phyloP scores from a whole-genome alignment of 1,140 invertebrate species.

The Dufourea novaeangliae region DNA sequence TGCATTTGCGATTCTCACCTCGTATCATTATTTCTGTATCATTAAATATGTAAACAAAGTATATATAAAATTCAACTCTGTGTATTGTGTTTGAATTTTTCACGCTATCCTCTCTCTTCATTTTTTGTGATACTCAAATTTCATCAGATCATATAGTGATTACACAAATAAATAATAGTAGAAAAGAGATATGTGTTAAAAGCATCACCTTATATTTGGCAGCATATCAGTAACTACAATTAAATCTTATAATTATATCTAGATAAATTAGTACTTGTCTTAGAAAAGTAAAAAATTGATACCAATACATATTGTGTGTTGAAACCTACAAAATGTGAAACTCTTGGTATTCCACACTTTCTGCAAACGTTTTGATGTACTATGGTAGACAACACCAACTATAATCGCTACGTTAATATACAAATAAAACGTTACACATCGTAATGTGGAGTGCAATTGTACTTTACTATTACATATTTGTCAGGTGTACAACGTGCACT shows the following conservation, averaged over 20 bases:
- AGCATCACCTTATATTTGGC: conserved; percentile 72
- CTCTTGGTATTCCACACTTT: conserved; percentile 15
- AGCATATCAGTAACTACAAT: conserved; percentile 65
- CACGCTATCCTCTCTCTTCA: not conserved
- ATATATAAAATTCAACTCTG: conserved; percentile 66
- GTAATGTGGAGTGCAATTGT: conserved; percentile 18
- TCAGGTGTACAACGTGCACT: conserved; percentile 14
- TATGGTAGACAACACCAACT: conserved; percentile 31
- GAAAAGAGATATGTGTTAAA: conserved; percentile 45
- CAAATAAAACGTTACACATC: conserved; percentile 40
- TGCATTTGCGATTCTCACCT: conserved; percentile 70
- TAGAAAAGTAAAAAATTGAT: conserved; percentile 58
- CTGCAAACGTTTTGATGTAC: conserved; percentile 31
- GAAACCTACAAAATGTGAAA: conserved; percentile 27
- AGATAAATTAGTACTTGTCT: conserved; percentile 59
- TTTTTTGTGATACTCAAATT: not conserved
- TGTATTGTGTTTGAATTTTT: conserved; percentile 35
- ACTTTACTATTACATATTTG: conserved; percentile 31
- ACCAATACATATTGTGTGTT: conserved; percentile 42
- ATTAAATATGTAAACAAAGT: conserved; percentile 70
- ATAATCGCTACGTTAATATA: conserved; percentile 7
- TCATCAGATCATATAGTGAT: not conserved
- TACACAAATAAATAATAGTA: conserved; percentile 7
- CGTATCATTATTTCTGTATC: conserved; percentile 71
- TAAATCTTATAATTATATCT: conserved; percentile 55